Evolutionary conservation across 35 echinoderm and acorn worm species (phyloP).

Genomic region (Acanthaster planci): DNA sequence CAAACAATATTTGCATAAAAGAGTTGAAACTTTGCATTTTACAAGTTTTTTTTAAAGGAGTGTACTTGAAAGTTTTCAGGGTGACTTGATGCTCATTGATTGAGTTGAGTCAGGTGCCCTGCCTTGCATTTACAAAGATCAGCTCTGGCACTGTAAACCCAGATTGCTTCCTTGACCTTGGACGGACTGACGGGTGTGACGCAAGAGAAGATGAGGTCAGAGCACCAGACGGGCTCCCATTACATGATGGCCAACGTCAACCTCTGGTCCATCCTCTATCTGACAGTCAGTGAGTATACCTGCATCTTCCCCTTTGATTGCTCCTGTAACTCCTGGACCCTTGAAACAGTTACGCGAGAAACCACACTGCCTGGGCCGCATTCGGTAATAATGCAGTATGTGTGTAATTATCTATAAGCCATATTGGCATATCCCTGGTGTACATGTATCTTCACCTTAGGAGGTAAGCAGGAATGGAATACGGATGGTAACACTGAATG

Average conservation of each 20-base stretch:
- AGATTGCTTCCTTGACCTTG: slow-evolving; percentile 77
- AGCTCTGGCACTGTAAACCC: too few species aligned
- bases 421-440: too few species aligned
- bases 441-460: too few species aligned
- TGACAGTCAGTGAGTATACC: slow-evolving; percentile 63
- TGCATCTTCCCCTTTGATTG: background rate
- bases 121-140: background rate
- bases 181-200: slow-evolving; percentile 90
- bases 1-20: too few species aligned
- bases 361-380: too few species aligned
- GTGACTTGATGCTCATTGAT: background rate
- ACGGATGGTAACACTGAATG: too few species aligned
- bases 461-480: too few species aligned
- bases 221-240: slow-evolving; percentile 69
- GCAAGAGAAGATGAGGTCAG: slow-evolving; percentile 84
- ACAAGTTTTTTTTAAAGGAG: too few species aligned
- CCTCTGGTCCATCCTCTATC: slow-evolving; percentile 80
- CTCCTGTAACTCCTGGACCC: background rate
- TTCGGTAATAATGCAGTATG: too few species aligned
- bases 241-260: slow-evolving; percentile 95
- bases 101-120: background rate
- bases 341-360: background rate
- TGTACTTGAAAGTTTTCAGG: background rate
- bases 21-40: too few species aligned
- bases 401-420: too few species aligned